Conservation (phyloP, 2,888 invertebrate species). For the Xestobium rufovillosum region DNA sequence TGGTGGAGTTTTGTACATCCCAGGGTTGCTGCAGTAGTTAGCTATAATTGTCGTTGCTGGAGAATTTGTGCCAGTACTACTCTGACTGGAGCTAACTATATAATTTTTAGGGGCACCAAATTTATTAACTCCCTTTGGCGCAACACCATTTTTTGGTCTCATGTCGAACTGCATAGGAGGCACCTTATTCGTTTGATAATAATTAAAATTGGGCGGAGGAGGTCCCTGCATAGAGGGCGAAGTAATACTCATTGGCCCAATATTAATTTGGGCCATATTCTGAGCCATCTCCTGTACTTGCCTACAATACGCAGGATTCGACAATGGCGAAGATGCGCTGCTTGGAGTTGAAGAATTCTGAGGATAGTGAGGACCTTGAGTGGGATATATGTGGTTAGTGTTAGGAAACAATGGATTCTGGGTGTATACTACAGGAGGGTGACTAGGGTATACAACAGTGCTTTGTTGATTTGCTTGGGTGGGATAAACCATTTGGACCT, state of each 20-base stretch:
- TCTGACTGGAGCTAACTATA: slow-evolving; percentile 36
- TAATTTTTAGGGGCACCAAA: slow-evolving; percentile 27
- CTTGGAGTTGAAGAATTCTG: slow-evolving; percentile 33
- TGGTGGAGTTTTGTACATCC: slow-evolving; percentile 36
- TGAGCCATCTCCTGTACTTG: slow-evolving; percentile 27
- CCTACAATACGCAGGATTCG: slow-evolving; percentile 13
- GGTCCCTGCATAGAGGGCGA: slow-evolving; percentile 14
- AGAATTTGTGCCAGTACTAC: slow-evolving; percentile 40
- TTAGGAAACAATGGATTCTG: slow-evolving; percentile 23
- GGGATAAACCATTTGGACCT: slow-evolving; percentile 31
- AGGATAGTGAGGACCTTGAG: slow-evolving; percentile 26
- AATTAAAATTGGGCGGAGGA: slow-evolving; percentile 6
- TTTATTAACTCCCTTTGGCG: slow-evolving; percentile 25
- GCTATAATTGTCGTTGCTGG: slow-evolving; percentile 40
- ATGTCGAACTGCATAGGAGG: slow-evolving; percentile 17
- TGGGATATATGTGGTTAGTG: slow-evolving; percentile 19
- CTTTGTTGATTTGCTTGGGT: slow-evolving; percentile 25
- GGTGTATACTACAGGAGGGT: slow-evolving; percentile 33
- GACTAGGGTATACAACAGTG: slow-evolving; percentile 30
- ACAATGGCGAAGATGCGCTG: slow-evolving; percentile 27
- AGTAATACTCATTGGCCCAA: slow-evolving; percentile 16
- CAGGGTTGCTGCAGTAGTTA: slow-evolving; percentile 31
- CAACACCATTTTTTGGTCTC: slow-evolving; percentile 21
- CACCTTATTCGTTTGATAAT: not conserved
- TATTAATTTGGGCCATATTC: slow-evolving; percentile 29